These are phyloP conservation scores for Pteromalus puparum DNA, from an alignment of 1,140 invertebrate species.

Conservation along the genomic window DNA sequence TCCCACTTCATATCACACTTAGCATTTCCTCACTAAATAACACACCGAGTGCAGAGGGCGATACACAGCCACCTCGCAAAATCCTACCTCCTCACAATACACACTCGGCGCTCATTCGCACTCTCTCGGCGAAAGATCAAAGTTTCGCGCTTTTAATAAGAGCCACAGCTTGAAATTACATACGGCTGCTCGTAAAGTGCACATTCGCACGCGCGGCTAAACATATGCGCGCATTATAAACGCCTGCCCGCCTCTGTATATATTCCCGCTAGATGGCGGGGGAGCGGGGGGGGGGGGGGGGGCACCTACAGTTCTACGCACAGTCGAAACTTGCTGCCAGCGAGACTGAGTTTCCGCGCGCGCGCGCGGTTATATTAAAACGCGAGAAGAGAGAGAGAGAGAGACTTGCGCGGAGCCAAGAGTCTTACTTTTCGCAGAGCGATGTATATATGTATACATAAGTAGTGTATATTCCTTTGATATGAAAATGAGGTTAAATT, in stretches of 20 bases:
- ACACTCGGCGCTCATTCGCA: no score
- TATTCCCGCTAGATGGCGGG: slow-evolving; percentile 5
- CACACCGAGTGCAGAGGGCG: no score
- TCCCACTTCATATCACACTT: no score
- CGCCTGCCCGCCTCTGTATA: not conserved
- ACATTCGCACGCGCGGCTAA: not conserved
- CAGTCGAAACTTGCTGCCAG: not conserved
- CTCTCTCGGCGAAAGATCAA: not conserved
- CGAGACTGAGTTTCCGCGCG: no score
- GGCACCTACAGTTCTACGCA: not conserved
- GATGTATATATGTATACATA: not conserved
- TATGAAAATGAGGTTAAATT: slow-evolving; percentile 24
- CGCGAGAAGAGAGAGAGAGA: not conserved
- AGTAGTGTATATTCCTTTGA: slow-evolving; percentile 4
- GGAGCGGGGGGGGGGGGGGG: no score
- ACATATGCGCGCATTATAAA: slow-evolving; percentile 21
- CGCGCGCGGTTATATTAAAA: slow-evolving; percentile 26
- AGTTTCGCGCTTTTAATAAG: not conserved
- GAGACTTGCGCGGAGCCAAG: not conserved
- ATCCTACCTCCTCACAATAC: no score
- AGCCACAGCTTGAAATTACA: not conserved
- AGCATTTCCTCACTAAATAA: no score
- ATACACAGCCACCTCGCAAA: no score
- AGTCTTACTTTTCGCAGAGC: not conserved
- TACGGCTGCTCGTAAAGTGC: no score